Percentiles rank a stretch among this genome's conserved stretches.
Conservation (phyloP, 2,888 invertebrate genomes). For the Tetheella fluctuosa region DNA sequence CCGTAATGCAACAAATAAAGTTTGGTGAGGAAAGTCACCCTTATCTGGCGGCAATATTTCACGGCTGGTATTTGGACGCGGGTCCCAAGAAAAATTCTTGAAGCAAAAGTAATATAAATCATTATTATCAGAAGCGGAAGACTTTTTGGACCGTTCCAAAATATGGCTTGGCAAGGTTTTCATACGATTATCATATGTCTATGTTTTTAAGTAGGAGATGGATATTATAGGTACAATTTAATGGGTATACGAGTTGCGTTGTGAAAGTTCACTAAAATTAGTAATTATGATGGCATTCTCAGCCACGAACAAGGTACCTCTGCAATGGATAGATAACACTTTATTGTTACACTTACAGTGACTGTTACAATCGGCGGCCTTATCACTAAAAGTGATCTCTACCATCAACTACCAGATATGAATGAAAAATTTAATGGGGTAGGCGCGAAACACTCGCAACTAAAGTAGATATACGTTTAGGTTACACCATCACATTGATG, state of each 20-base stretch:
- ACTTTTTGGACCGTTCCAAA: conserved; percentile 1
- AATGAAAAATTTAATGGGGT: too few species aligned
- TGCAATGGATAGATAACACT: too few species aligned
- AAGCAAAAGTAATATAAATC: conserved; percentile 47
- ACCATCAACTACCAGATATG: too few species aligned
- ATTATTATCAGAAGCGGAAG: conserved; percentile 31
- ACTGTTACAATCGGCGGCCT: too few species aligned
- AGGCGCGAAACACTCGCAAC: too few species aligned
- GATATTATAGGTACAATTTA: background rate
- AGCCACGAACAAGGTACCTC: too few species aligned
- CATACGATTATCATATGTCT: background rate
- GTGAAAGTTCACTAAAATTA: too few species aligned
- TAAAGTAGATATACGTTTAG: too few species aligned
- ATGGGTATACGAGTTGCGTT: background rate
- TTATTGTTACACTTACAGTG: too few species aligned
- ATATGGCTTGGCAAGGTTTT: conserved; percentile 1
- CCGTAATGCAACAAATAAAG: background rate
- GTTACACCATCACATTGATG: too few species aligned
- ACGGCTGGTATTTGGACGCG: conserved; percentile 19
- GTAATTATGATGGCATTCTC: too few species aligned
- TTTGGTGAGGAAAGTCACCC: conserved; percentile 9
- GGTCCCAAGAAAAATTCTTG: conserved; percentile 41
- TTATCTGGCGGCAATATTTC: conserved; percentile 11
- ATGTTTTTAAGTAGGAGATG: background rate
- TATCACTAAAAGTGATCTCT: too few species aligned